Conservation (phyloP, 2,113 vertebrate species). For the Apeltes quadracus region DNA sequence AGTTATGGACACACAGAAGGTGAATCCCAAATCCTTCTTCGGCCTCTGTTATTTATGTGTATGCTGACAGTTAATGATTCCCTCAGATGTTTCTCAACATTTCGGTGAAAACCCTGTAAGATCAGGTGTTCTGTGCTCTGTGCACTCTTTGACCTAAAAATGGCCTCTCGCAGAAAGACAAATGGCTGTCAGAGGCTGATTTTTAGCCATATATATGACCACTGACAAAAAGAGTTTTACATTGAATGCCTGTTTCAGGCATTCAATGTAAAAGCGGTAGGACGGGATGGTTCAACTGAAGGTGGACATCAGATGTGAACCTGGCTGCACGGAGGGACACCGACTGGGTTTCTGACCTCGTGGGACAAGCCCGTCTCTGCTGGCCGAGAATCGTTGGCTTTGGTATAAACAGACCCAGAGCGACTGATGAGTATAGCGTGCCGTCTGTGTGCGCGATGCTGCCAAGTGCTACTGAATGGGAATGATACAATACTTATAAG, state of each 20-base stretch:
- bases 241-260: constrained; percentile 31
- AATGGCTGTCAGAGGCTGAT: constrained; percentile 21
- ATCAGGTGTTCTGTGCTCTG: constrained; percentile 44
- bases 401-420: constrained; percentile 14
- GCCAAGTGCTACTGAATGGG: constrained; percentile 1
- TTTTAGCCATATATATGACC: constrained; percentile 33
- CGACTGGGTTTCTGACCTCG: constrained; percentile 53
- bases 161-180: constrained; percentile 24
- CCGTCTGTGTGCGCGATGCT: not conserved
- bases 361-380: constrained; percentile 43
- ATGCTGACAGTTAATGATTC: constrained; percentile 53
- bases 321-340: constrained; percentile 13
- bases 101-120: constrained; percentile 28
- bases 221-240: constrained; percentile 38
- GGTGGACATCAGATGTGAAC: constrained; percentile 48
- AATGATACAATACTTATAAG: constrained; percentile 21
- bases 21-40: constrained; percentile 42
- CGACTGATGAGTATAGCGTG: not conserved
- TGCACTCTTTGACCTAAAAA: constrained; percentile 5
- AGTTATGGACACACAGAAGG: constrained; percentile 26
- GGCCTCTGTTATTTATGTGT: constrained; percentile 50
- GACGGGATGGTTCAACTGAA: constrained; percentile 23
- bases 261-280: constrained; percentile 27
- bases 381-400: constrained; percentile 48
- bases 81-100: constrained; percentile 46